A percentile compares a stretch with the other conserved stretches of the same genome.
Conservation (phyloP, 30 jellyfish, hydroid and myxozoan genomes). For the Calvadosia cruxmelitensis region DNA sequence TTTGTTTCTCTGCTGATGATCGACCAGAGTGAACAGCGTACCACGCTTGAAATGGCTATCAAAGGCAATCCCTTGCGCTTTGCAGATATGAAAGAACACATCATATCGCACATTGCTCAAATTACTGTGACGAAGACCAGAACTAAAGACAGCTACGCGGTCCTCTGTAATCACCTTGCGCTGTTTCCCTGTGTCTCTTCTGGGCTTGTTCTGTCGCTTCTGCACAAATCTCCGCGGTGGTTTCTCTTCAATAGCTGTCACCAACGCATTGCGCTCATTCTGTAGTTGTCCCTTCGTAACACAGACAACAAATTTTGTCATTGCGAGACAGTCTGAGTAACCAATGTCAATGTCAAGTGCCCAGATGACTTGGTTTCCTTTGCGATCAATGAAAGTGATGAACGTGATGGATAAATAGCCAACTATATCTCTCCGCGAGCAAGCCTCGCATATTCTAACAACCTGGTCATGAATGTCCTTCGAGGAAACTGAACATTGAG, state of each 20-base stretch:
- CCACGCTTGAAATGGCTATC: conserved; percentile 68
- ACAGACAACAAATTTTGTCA: conserved; percentile 21
- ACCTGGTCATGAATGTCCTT: conserved; percentile 16
- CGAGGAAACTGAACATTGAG: conserved; percentile 82
- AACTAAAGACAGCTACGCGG: conserved; percentile 48
- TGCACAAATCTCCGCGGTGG: neutral
- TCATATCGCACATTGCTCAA: conserved; percentile 65
- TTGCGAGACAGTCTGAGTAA: conserved; percentile 28
- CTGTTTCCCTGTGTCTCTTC: conserved; percentile 4
- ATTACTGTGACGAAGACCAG: conserved; percentile 49
- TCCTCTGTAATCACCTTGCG: neutral
- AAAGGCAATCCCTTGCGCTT: conserved; percentile 78
- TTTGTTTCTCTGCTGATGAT: conserved; percentile 41
- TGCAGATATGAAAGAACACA: conserved; percentile 81
- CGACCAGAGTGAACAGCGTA: conserved; percentile 60
- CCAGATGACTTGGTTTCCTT: conserved; percentile 65
- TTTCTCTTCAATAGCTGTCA: conserved; percentile 22
- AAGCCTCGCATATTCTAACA: conserved; percentile 28
- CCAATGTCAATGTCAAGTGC: conserved; percentile 59
- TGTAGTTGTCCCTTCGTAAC: conserved; percentile 36
- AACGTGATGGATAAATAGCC: conserved; percentile 61
- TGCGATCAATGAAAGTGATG: conserved; percentile 71
- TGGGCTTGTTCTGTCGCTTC: neutral
- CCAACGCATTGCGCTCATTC: conserved; percentile 13
- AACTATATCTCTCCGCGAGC: conserved; percentile 59